A percentile compares a stretch with the other conserved stretches of the same genome.
These are phyloP conservation scores for Cynopterus brachyotis DNA, from an alignment of 2,113 vertebrate species.

Conservation along the genomic window DNA sequence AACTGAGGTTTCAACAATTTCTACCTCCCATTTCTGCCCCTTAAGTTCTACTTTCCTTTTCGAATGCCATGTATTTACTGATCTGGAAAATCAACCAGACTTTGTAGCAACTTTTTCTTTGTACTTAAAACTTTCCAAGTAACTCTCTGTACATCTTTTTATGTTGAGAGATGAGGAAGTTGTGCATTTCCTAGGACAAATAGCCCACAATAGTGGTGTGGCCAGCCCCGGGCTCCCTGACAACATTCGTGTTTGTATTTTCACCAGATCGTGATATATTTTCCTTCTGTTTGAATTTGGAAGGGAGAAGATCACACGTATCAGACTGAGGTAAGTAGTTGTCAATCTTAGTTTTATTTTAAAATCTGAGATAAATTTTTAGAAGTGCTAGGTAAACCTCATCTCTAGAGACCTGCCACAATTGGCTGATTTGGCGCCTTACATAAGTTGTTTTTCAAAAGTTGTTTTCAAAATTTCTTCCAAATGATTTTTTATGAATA, in stretches of 20 bases:
- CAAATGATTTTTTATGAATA: not conserved
- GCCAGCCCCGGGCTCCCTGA: not conserved
- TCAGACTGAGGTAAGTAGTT: not conserved
- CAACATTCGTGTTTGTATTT: not conserved
- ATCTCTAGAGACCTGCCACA: not conserved
- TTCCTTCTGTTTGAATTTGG: not conserved
- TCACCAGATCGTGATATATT: not conserved
- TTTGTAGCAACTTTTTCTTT: not conserved
- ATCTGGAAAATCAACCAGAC: not conserved
- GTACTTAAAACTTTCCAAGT: not conserved
- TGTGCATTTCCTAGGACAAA: not conserved
- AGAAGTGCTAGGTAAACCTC: not conserved
- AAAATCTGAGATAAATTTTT: not conserved
- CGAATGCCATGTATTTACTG: not conserved
- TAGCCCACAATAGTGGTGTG: not conserved
- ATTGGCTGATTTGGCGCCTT: no score
- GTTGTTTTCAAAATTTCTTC: not conserved
- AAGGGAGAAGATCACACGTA: not conserved
- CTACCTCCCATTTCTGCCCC: not conserved
- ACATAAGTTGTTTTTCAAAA: not conserved
- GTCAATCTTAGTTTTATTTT: not conserved
- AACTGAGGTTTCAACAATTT: not conserved
- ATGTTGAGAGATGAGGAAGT: not conserved
- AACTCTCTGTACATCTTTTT: not conserved
- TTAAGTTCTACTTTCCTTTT: not conserved